Conservation (phyloP, 2,888 invertebrate genomes). For the Incurvaria masculella region DNA sequence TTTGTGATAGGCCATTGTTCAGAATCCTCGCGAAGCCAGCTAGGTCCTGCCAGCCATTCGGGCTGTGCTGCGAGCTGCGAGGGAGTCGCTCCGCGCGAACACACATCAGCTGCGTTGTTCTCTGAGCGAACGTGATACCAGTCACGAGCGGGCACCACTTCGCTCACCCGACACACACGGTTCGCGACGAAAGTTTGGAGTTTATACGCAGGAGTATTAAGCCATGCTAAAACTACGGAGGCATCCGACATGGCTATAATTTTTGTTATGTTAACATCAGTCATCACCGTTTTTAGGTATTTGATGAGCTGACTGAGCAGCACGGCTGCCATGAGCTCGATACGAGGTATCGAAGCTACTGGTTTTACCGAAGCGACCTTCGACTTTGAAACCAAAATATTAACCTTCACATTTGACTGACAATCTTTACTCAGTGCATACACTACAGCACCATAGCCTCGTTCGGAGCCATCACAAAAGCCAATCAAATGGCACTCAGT, state of each 20-base stretch:
- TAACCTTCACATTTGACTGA: neutral
- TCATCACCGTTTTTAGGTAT: neutral
- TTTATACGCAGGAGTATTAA: conserved; percentile 5
- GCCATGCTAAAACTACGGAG: conserved; percentile 11
- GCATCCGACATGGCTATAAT: neutral
- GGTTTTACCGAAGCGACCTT: conserved; percentile 8
- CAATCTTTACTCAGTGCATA: conserved; percentile 4
- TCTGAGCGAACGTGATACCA: conserved; percentile 14
- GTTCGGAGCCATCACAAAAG: neutral
- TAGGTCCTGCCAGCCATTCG: conserved; percentile 8
- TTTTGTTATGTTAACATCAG: neutral
- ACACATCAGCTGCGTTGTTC: conserved; percentile 15
- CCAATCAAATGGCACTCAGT: conserved; percentile 1
- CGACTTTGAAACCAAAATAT: conserved; percentile 8
- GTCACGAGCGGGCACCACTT: too few species aligned
- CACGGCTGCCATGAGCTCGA: conserved; percentile 11
- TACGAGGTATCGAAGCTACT: conserved; percentile 8
- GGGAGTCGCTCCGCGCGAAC: conserved; percentile 12
- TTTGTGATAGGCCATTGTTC: too few species aligned
- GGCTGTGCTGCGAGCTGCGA: conserved; percentile 5
- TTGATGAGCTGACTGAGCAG: conserved; percentile 7
- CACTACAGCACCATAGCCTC: conserved; percentile 6
- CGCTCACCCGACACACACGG: too few species aligned
- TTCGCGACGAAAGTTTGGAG: conserved; percentile 11
- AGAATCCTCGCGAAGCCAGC: too few species aligned